Conservation (phyloP, 2,888 invertebrate species). For the Ophion slaviceki region DNA sequence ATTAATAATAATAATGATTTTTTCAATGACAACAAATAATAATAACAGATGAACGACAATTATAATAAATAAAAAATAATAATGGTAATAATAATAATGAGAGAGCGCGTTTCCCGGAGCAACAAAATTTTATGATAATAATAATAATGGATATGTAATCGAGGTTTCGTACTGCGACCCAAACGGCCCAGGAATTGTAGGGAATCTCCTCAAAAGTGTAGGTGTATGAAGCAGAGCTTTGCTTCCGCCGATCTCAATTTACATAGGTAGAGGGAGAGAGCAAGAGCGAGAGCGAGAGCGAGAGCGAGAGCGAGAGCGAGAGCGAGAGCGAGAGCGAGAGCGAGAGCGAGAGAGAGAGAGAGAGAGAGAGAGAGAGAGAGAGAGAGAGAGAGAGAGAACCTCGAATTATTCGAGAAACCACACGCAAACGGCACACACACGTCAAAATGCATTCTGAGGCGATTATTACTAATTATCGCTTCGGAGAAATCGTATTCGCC, state of each 20-base stretch:
- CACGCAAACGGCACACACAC: background rate
- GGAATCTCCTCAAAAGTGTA: constrained; percentile 9
- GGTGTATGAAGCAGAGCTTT: background rate
- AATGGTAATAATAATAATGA: no score
- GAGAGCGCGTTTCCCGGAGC: background rate
- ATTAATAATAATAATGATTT: no score
- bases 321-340: background rate
- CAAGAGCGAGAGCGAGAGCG: background rate
- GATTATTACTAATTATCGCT: constrained; percentile 53
- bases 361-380: background rate
- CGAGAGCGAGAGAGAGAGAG: background rate
- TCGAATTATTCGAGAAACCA: constrained; percentile 20
- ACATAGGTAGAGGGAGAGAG: background rate
- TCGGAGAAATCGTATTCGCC: background rate
- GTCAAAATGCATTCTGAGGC: constrained; percentile 31
- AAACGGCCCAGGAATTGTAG: constrained; percentile 13
- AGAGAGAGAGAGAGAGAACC: background rate
- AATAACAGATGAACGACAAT: no score
- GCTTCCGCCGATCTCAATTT: background rate
- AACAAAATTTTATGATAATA: background rate
- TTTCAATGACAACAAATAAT: no score
- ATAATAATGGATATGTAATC: constrained; percentile 23
- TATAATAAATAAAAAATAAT: no score
- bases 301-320: background rate
- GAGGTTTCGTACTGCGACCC: constrained; percentile 22